A percentile compares a stretch with the other conserved stretches of the same genome.
phyloP scores from a whole-genome alignment of 2,888 invertebrate genomes.

The Luperina nickerlii region DNA sequence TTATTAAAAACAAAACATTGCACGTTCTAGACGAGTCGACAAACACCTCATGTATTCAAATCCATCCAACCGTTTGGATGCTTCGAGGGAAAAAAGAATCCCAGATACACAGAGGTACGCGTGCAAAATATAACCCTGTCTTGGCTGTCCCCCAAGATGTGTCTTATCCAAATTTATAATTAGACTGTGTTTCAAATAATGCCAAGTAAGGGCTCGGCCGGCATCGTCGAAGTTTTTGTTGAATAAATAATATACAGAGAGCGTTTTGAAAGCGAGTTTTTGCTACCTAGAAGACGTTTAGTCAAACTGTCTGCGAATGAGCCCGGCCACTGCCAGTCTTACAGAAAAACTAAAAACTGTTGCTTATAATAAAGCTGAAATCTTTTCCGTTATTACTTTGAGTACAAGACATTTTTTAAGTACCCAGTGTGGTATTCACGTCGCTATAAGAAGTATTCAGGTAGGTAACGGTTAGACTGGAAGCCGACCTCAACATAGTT shows the following conservation, averaged over 20 bases:
- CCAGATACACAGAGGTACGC: background rate
- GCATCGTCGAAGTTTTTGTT: conserved; percentile 33
- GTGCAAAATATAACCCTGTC: background rate
- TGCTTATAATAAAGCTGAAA: conserved; percentile 5
- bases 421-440: no score
- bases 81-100: background rate
- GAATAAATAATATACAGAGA: conserved; percentile 40
- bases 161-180: conserved; percentile 23
- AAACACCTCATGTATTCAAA: background rate
- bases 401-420: background rate
- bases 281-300: conserved; percentile 38
- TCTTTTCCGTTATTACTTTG: background rate
- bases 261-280: conserved; percentile 41
- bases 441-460: no score
- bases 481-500: no score
- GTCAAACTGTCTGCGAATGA: conserved; percentile 38
- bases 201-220: conserved; percentile 9
- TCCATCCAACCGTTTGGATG: background rate
- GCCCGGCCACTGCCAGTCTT: background rate
- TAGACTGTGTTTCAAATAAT: conserved; percentile 26
- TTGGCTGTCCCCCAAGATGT: background rate
- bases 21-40: background rate
- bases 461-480: no score
- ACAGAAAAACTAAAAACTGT: conserved; percentile 9
- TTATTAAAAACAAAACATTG: background rate